A percentile compares a stretch with the other conserved stretches of the same genome.
Evolutionary conservation across 2,797 vertebrate genomes (phyloP).

Genomic region (Bothrops alternatus): DNA sequence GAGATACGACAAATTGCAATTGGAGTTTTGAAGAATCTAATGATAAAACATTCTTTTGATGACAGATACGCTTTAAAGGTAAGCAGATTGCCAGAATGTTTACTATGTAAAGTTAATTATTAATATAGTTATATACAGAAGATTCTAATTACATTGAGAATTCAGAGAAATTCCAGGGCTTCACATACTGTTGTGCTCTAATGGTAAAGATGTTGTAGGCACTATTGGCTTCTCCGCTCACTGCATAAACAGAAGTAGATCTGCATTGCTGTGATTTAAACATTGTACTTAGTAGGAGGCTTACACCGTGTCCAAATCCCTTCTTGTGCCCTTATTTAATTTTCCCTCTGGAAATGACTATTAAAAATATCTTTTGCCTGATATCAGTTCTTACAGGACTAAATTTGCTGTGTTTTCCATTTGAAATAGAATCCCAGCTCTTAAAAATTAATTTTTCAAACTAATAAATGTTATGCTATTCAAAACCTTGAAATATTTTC

Average conservation of each 20-base stretch:
- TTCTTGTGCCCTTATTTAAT: background rate
- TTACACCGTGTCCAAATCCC: background rate
- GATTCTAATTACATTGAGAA: background rate
- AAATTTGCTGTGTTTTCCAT: background rate
- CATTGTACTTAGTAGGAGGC: background rate
- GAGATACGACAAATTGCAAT: constrained; percentile 90
- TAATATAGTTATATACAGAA: background rate
- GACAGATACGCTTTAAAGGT: constrained; percentile 90
- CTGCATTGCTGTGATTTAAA: background rate
- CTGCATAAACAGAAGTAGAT: background rate
- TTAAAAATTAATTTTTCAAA: background rate
- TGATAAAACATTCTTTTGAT: constrained; percentile 96
- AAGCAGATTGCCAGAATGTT: constrained; percentile 49
- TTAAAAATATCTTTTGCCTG: background rate
- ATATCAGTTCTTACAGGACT: background rate
- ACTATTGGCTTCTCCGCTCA: background rate
- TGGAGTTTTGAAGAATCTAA: constrained; percentile 90
- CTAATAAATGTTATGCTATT: background rate
- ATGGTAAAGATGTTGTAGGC: background rate
- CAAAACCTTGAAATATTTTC: background rate
- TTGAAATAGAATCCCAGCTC: background rate
- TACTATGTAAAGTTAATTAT: background rate
- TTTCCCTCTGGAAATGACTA: background rate
- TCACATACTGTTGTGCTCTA: background rate
- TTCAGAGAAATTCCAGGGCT: background rate